Percentiles rank a stretch among this genome's conserved stretches.
Conservation (phyloP, 35 echinoderm and acorn worm genomes). For the Anneissia japonica region DNA sequence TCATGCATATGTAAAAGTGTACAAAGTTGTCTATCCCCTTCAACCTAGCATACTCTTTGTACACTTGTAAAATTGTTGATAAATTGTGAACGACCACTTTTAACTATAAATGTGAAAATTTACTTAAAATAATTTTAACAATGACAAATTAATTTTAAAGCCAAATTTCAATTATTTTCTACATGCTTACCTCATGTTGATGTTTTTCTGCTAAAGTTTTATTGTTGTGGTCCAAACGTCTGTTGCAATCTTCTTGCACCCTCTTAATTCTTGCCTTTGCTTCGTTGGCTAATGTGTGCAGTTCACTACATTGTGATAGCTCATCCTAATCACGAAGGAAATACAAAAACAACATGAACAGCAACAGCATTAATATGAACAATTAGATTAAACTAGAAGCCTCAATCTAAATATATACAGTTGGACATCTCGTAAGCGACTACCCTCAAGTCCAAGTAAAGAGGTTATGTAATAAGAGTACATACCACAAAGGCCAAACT, state of each 20-base stretch:
- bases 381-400: neutral
- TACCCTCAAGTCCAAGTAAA: neutral
- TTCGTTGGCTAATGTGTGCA: conserved; percentile 31
- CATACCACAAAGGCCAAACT: neutral
- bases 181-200: conserved; percentile 36
- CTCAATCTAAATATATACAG: neutral
- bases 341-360: conserved; percentile 2
- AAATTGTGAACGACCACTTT: too few species aligned
- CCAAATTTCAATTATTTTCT: too few species aligned
- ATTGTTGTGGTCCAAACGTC: conserved; percentile 34
- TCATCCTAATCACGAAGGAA: conserved; percentile 1
- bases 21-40: too few species aligned
- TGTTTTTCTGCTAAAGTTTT: conserved; percentile 22
- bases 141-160: too few species aligned
- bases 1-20: too few species aligned
- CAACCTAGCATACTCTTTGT: too few species aligned
- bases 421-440: neutral
- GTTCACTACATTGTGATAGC: conserved; percentile 21
- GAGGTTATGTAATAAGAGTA: too few species aligned
- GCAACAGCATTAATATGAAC: neutral
- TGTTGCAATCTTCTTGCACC: conserved; percentile 40
- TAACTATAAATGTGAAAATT: too few species aligned
- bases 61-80: too few species aligned
- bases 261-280: conserved; percentile 23
- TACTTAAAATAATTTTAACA: too few species aligned